phyloP scores from a whole-genome alignment of 2,113 vertebrate species.

The Chlorodrepanis virens region DNA sequence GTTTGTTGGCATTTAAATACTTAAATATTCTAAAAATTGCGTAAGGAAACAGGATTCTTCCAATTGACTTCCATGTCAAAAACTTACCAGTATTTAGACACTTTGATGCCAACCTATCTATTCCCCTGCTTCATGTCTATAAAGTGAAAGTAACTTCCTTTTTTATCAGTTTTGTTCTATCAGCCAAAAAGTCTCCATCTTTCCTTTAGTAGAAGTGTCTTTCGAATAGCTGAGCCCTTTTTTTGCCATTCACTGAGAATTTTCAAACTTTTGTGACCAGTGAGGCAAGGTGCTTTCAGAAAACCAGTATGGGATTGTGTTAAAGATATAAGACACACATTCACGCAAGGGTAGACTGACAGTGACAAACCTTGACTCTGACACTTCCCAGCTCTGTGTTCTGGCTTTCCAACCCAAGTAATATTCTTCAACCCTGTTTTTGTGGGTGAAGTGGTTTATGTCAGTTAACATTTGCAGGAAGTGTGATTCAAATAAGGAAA shows the following conservation, averaged over 20 bases:
- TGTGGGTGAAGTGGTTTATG: background rate
- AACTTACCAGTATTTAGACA: background rate
- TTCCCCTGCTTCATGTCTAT: background rate
- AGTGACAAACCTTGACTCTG: background rate
- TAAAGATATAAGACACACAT: background rate
- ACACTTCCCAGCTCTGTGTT: background rate
- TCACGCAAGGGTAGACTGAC: rapidly evolving
- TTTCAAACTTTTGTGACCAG: background rate
- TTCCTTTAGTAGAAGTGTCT: background rate
- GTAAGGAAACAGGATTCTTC: background rate
- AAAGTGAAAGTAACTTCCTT: background rate
- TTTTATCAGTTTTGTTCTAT: background rate
- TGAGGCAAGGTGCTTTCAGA: background rate
- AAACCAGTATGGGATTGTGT: background rate
- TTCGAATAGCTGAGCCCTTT: background rate
- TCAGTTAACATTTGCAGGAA: background rate
- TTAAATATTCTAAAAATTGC: background rate
- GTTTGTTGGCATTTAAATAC: background rate
- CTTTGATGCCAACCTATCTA: background rate
- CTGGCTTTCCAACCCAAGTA: background rate
- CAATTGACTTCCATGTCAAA: background rate
- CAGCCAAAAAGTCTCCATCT: background rate
- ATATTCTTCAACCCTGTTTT: background rate
- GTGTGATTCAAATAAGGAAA: background rate
- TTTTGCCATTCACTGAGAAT: background rate